phyloP scores from a whole-genome alignment of 2,888 invertebrate genomes.

The Cantharis lateralis region DNA sequence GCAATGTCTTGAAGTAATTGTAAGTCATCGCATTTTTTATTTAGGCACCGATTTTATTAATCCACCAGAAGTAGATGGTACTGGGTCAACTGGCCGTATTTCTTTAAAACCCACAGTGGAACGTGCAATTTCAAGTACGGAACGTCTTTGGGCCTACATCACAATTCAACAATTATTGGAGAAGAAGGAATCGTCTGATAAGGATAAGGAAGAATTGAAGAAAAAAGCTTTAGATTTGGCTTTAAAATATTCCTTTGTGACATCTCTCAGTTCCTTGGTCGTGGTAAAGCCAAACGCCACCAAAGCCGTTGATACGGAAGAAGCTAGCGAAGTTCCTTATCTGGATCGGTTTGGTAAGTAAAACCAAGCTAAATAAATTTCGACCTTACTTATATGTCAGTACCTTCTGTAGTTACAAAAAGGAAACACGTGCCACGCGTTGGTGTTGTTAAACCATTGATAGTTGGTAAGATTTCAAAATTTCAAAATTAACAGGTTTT shows the following conservation, averaged over 20 bases:
- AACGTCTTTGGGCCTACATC: constrained; percentile 70
- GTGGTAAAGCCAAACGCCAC: constrained; percentile 67
- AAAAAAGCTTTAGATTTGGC: constrained; percentile 62
- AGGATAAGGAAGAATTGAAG: constrained; percentile 47
- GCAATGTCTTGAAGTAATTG: background rate
- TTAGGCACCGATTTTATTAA: background rate
- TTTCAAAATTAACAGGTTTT: background rate
- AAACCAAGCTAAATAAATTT: background rate
- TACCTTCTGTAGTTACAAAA: background rate
- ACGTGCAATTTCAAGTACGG: constrained; percentile 43
- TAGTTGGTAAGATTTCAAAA: background rate
- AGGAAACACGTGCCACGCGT: background rate
- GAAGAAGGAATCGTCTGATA: constrained; percentile 46
- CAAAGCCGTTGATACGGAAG: constrained; percentile 59
- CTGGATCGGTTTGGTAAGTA: background rate
- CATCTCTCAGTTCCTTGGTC: constrained; percentile 68
- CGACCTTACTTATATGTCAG: background rate
- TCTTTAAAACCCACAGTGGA: constrained; percentile 11
- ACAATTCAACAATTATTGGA: constrained; percentile 68
- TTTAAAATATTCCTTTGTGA: constrained; percentile 69
- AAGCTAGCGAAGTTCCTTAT: constrained; percentile 36
- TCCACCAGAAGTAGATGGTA: constrained; percentile 8
- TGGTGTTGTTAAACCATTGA: background rate
- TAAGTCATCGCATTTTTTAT: background rate
- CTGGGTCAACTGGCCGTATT: constrained; percentile 2